A percentile compares a stretch with the other conserved stretches of the same genome.
These are phyloP conservation scores for Osmerus eperlanus DNA, from an alignment of 2,113 vertebrate species.

Conservation along the genomic window DNA sequence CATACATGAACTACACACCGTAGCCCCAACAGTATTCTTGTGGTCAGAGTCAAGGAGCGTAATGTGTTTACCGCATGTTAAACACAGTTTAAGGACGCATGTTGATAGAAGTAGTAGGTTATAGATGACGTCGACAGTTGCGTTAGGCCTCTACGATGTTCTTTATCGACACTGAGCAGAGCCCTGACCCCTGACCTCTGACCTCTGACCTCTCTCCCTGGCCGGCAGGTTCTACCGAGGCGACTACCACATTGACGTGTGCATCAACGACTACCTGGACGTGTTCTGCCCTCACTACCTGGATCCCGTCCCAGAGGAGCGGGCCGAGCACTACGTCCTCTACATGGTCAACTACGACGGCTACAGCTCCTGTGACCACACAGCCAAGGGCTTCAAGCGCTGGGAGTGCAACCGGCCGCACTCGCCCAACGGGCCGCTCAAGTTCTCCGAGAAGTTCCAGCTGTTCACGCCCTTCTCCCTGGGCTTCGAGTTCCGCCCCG, in stretches of 20 bases:
- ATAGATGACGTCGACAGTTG: too few species aligned
- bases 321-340: conserved; percentile 90
- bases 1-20: too few species aligned
- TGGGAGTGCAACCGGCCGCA: conserved; percentile 98
- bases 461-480: conserved; percentile 98
- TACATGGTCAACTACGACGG: conserved; percentile 99
- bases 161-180: too few species aligned
- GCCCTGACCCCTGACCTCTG: too few species aligned
- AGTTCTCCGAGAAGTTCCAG: conserved; percentile 99
- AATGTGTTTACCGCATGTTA: too few species aligned
- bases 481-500: conserved; percentile 97
- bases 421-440: conserved; percentile 91
- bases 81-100: too few species aligned
- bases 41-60: too few species aligned
- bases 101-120: too few species aligned
- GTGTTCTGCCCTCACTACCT: conserved; percentile 95
- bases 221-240: conserved; percentile 85
- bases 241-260: conserved; percentile 96
- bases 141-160: too few species aligned
- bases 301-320: conserved; percentile 85
- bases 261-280: conserved; percentile 98
- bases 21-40: too few species aligned
- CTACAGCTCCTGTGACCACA: conserved; percentile 96
- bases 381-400: conserved; percentile 95
- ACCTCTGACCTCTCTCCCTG: not conserved